Base-by-base conservation (phyloP, 2,888 invertebrate genomes). In the Torymus aiolomorphi region DNA sequence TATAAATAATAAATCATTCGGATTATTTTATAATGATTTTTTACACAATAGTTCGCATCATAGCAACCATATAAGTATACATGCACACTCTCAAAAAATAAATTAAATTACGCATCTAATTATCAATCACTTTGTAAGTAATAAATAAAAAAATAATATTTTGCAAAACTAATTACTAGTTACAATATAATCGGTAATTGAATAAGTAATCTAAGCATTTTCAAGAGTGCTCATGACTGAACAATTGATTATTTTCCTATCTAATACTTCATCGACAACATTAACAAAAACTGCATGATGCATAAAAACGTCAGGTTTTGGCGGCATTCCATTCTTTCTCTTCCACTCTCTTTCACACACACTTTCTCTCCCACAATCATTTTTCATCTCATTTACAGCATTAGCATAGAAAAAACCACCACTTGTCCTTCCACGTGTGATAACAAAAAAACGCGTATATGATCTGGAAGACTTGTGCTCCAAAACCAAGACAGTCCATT, bases 221-320 rank as follows among this genome's bases (percentile, higher is more conserved):
- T 69, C 18, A 70, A 77, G 78, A 79, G 56, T 61, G 70, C 42
- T 56, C 20, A 24, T 66, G 54, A 57, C 42, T 66, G 56, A 75
- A 80, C 49, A 78, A 81, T 76, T 76, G 62, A 75, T 78, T 73
- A 81, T 65, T 79, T 76, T 69, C 66, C 77, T 82, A 82, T 71
- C 76, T 82, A 82, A 80, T 82, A 78, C 57, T 82, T 59, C 20
- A 20, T 71, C 14, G 18, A 78, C n/a, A 74, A 52, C 49, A 10
- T 66, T 70, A 70, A 79, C 74, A 69, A 77, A 42, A 67, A 73
- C 62, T 31, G 42, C 16, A 77, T 72, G 76, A 73, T 78, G 69
- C 73, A 79, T 76, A 67, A 63, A 81, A 81, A 78, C 49, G 52
- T 81, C 78, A 81, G 78, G 65, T 78, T 79, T 81, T 76, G 69